Base-by-base conservation (phyloP, 2,113 vertebrate species). In the Lycaon pictus region DNA sequence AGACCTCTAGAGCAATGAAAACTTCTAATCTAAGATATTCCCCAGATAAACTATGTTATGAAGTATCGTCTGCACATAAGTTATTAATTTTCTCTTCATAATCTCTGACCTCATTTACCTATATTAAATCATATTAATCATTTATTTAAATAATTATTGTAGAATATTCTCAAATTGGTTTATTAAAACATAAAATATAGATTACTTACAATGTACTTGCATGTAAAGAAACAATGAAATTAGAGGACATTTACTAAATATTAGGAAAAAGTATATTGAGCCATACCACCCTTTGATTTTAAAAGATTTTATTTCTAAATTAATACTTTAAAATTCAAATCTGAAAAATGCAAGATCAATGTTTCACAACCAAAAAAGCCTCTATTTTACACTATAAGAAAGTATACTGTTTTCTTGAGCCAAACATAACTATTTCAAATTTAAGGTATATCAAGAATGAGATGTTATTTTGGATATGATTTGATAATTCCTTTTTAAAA, bases 71-170 rank as follows among this genome's bases (percentile, higher is more conserved):
- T 98, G 89, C 58, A 95, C 77, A 89, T 84, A 96, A 98, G 96
- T 97, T 96, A 97, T 98, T 98, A 98, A 97, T 98, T 98, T 97
- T 98, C 51, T 98, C 93, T 97, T 97, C 91, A 93, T 96, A 97
- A 95, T 96, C 94, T 98, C 96, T 97, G 32, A 80, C 62, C 71
- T 98, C 96, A 97, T 98, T 98, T 98, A 93, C 95, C 79, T 96
- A 97, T 97, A 83, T 74, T 96, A 97, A 97, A 92, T 95, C 88
- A 74, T 90, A 95, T 86, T 97, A 98, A 72, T 55, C 29, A 97
- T 98, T 94, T 97, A 97, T 96, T 97, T 98, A 88, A 97, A 60
- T 97, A 98, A 96, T 95, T 96, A 92, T 96, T 91, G 5, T 80
- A 37, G 37, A 97, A 97, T 96, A 53, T 65, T 97, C 80, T 97